Conservation (phyloP, 2,113 vertebrate species). For the Siniperca chuatsi region DNA sequence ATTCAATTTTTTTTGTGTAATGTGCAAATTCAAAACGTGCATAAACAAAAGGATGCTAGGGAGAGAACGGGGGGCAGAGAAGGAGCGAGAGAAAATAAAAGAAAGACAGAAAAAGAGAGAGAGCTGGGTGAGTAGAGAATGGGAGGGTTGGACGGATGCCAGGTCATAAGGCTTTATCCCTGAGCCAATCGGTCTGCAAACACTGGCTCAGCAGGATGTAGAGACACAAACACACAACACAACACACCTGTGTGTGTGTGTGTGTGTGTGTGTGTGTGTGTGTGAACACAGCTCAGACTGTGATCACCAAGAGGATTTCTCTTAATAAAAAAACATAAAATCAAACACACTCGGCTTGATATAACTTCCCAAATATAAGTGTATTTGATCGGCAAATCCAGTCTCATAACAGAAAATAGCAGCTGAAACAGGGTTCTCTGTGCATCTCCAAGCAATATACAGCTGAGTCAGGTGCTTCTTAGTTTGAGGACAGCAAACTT, state of each 20-base stretch:
- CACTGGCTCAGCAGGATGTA: constrained; percentile 72
- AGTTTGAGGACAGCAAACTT: too few relatives aligned
- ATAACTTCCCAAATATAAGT: constrained; percentile 4
- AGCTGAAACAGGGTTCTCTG: too few relatives aligned
- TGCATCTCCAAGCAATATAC: too few relatives aligned
- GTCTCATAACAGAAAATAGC: not conserved
- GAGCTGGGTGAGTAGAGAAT: constrained; percentile 54
- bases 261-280: constrained; percentile 34
- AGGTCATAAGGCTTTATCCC: constrained; percentile 76
- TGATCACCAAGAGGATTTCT: constrained; percentile 37
- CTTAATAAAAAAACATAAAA: constrained; percentile 21
- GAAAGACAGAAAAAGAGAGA: constrained; percentile 21
- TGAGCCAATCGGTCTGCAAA: constrained; percentile 73
- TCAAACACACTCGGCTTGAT: not conserved
- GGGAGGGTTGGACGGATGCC: constrained; percentile 63
- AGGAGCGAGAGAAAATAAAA: not conserved
- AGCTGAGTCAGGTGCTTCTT: too few relatives aligned
- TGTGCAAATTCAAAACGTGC: constrained; percentile 34
- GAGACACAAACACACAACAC: constrained; percentile 46
- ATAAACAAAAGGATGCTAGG: constrained; percentile 41
- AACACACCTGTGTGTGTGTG: constrained; percentile 52
- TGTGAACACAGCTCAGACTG: constrained; percentile 30
- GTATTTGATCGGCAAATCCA: not conserved
- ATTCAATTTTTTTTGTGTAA: not conserved
- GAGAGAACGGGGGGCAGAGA: not conserved